Conservation (phyloP, 2,113 vertebrate genomes). For the Mohoua ochrocephala region DNA sequence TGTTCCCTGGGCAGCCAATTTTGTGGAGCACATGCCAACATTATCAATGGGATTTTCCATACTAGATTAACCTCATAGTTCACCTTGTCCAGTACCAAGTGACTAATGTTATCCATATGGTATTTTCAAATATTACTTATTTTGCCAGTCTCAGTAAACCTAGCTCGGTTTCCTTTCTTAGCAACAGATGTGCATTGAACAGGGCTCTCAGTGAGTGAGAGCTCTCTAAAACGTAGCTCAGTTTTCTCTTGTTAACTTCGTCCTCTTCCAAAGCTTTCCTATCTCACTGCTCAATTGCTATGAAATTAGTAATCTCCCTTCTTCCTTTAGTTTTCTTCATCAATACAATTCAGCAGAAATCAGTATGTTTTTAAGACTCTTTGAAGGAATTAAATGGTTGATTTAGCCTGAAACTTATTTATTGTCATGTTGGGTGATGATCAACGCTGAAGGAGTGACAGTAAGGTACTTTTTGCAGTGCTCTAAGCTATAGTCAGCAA, state of each 20-base stretch:
- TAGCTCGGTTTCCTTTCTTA: neutral
- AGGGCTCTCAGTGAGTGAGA: neutral
- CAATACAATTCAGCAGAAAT: neutral
- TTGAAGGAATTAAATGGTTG: neutral
- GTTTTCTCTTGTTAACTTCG: neutral
- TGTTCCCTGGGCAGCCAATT: neutral
- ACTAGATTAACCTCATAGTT: neutral
- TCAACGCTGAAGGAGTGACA: accelerated
- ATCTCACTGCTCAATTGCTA: neutral
- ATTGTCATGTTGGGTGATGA: neutral
- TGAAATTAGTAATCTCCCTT: neutral
- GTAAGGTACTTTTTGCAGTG: neutral
- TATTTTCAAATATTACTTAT: neutral
- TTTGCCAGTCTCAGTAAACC: neutral
- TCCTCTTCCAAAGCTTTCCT: neutral
- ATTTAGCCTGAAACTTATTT: neutral
- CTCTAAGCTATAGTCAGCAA: neutral
- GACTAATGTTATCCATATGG: neutral
- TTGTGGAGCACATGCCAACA: neutral
- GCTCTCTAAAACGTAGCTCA: neutral
- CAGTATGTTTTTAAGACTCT: neutral
- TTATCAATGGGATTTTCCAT: neutral
- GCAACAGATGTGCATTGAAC: neutral
- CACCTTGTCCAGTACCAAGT: neutral
- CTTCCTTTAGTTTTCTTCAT: neutral